A percentile compares a stretch with the other conserved stretches of the same genome.
Conservation (phyloP, 2,113 vertebrate genomes). For the Paramisgurnus dabryanus region DNA sequence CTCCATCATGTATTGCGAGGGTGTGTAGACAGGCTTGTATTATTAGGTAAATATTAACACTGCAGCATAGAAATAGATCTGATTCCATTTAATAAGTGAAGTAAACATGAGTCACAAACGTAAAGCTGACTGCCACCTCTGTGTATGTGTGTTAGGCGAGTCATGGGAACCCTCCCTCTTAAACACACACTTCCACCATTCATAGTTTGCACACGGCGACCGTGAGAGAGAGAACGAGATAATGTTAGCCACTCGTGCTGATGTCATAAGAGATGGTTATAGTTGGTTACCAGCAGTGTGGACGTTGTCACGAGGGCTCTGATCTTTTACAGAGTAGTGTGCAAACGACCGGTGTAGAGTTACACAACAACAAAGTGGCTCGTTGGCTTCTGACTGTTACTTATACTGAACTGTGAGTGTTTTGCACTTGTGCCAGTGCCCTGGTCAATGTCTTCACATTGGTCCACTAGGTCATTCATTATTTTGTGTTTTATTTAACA, state of each 20-base stretch:
- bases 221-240: conserved; percentile 61
- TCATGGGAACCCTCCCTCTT: conserved; percentile 18
- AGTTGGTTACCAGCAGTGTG: conserved; percentile 33
- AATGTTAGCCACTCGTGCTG: conserved; percentile 62
- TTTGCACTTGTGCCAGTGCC: too few species aligned
- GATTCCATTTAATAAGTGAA: conserved; percentile 65
- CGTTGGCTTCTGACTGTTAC: conserved; percentile 36
- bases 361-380: conserved; percentile 49
- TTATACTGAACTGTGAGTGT: conserved; percentile 36
- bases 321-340: conserved; percentile 40
- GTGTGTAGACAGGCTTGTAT: conserved; percentile 59
- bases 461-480: conserved; percentile 1
- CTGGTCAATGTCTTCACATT: background rate
- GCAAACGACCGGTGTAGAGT: conserved; percentile 51
- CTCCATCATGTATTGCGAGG: conserved; percentile 47
- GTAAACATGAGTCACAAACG: conserved; percentile 77
- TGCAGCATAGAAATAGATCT: conserved; percentile 60
- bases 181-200: conserved; percentile 48
- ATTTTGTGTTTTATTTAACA: background rate
- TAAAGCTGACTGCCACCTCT: conserved; percentile 68
- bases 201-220: conserved; percentile 43
- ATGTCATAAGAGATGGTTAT: conserved; percentile 52
- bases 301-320: conserved; percentile 30
- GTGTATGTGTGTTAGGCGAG: conserved; percentile 67
- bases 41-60: conserved; percentile 68